phyloP scores from a whole-genome alignment of 2,888 invertebrate species.

The Habrosyne pyritoides region DNA sequence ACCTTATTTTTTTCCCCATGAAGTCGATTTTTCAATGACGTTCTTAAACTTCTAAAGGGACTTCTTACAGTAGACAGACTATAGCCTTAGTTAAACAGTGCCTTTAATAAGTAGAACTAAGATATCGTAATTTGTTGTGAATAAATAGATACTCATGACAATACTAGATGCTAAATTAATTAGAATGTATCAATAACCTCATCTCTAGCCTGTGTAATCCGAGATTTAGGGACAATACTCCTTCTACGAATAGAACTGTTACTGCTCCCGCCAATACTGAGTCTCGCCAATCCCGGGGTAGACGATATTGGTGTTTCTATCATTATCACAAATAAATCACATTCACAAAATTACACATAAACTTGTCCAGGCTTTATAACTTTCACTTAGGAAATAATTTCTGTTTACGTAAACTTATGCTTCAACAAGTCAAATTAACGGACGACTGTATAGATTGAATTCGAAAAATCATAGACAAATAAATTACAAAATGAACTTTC shows the following conservation, averaged over 20 bases:
- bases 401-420: background rate
- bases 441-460: background rate
- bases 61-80: too few species aligned
- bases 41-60: too few species aligned
- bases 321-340: constrained; percentile 37
- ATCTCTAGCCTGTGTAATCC: constrained; percentile 44
- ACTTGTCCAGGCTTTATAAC: background rate
- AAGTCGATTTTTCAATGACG: too few species aligned
- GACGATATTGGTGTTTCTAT: constrained; percentile 64
- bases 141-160: too few species aligned
- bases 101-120: too few species aligned
- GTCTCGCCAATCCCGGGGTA: constrained; percentile 53
- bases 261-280: constrained; percentile 71
- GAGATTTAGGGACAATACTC: constrained; percentile 62
- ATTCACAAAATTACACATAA: background rate
- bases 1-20: too few species aligned
- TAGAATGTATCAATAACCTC: constrained; percentile 52
- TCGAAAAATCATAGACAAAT: background rate
- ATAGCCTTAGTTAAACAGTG: too few species aligned
- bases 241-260: constrained; percentile 60
- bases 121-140: too few species aligned
- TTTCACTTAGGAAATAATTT: background rate
- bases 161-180: background rate
- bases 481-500: too few species aligned
- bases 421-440: background rate